A percentile compares a stretch with the other conserved stretches of the same genome.
Conservation (phyloP, 2,113 vertebrate genomes). For the Rhipidura dahli region DNA sequence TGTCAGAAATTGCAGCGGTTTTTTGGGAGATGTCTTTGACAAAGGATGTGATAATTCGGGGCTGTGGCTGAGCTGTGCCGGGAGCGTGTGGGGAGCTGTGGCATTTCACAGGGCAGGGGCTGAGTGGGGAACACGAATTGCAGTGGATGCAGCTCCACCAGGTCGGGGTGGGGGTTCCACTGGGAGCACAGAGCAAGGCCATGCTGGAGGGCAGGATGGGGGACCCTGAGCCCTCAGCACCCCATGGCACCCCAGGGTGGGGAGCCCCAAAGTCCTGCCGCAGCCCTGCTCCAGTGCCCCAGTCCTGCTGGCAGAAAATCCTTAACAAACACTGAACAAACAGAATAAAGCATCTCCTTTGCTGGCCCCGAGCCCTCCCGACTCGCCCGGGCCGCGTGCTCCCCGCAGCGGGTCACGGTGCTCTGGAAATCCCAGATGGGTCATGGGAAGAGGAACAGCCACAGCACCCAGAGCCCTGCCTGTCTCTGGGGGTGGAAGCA, state of each 20-base stretch:
- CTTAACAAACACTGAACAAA: fast-evolving
- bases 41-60: conserved; percentile 63
- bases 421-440: not conserved
- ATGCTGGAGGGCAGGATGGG: not conserved
- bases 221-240: not conserved
- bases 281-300: not conserved
- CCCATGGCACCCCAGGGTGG: not conserved
- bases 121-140: not conserved
- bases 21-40: conserved; percentile 61
- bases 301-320: not conserved
- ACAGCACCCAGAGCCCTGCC: not conserved
- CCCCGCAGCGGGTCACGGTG: fast-evolving
- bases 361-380: fast-evolving
- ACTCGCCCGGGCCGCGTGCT: not conserved
- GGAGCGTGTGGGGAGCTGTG: not conserved
- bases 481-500: not conserved
- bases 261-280: not conserved
- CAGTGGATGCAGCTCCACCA: not conserved
- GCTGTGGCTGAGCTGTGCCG: not conserved
- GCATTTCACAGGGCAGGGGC: not conserved
- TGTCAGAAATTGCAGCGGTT: conserved; percentile 60
- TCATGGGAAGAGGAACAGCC: not conserved
- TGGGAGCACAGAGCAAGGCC: not conserved
- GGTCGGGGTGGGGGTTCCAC: not conserved
- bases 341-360: not conserved